These are phyloP conservation scores for Fragum sueziense DNA, from an alignment of 2,888 invertebrate species.

Conservation along the genomic window DNA sequence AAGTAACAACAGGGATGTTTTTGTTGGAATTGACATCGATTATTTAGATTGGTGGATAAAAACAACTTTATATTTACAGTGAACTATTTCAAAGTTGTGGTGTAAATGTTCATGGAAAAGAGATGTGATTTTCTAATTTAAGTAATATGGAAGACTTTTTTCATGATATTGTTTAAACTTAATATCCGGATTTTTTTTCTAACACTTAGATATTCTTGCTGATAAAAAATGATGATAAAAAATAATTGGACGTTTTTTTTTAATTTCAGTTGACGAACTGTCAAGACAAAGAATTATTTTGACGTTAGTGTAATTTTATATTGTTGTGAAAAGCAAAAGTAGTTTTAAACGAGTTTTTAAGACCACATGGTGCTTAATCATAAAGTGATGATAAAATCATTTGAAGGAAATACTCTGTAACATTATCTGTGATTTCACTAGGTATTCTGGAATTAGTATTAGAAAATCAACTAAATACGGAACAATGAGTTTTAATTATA, in stretches of 20 bases:
- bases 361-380: not conserved
- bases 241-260: too few relatives aligned
- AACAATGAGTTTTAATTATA: slow-evolving; percentile 3
- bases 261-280: too few relatives aligned
- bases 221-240: too few relatives aligned
- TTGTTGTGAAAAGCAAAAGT: not conserved
- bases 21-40: not conserved
- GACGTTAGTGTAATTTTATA: not conserved
- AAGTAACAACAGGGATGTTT: not conserved
- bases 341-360: not conserved
- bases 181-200: too few relatives aligned
- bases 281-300: too few relatives aligned
- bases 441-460: not conserved
- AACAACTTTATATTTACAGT: not conserved
- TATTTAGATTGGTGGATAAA: not conserved
- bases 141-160: too few relatives aligned
- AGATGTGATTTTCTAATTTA: too few relatives aligned
- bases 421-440: not conserved
- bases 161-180: too few relatives aligned
- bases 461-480: too few relatives aligned
- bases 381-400: not conserved
- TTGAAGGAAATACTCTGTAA: not conserved
- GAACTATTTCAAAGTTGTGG: not conserved
- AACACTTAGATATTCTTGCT: too few relatives aligned
- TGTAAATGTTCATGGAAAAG: too few relatives aligned